These are phyloP conservation scores for Drosophila mercatorum DNA, from an alignment of 2,888 invertebrate species.

Conservation along the genomic window DNA sequence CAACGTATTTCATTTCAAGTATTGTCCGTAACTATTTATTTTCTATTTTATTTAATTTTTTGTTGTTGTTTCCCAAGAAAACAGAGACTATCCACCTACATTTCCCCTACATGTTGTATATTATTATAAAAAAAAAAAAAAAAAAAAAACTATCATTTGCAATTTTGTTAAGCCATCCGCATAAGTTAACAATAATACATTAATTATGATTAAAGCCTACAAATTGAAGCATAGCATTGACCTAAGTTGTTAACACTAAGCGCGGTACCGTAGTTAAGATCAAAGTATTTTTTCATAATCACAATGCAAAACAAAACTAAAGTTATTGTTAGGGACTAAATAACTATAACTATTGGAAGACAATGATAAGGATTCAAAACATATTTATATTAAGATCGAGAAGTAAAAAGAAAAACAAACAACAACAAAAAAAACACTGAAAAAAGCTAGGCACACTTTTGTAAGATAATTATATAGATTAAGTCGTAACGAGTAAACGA, in stretches of 20 bases:
- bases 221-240: slow-evolving; percentile 71
- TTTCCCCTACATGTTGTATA: slow-evolving; percentile 47
- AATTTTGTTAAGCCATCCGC: slow-evolving; percentile 71
- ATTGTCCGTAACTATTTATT: slow-evolving; percentile 56
- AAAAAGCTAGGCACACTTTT: slow-evolving; percentile 48
- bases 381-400: slow-evolving; percentile 57
- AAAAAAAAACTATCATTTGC: slow-evolving; percentile 48
- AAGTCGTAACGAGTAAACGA: slow-evolving; percentile 60
- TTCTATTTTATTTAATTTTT: slow-evolving; percentile 22
- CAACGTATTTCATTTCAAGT: slow-evolving; percentile 54
- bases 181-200: slow-evolving; percentile 29
- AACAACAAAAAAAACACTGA: slow-evolving; percentile 23
- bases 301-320: slow-evolving; percentile 20
- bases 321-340: slow-evolving; percentile 47
- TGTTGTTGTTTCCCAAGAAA: slow-evolving; percentile 21
- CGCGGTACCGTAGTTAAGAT: slow-evolving; percentile 45
- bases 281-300: slow-evolving; percentile 67
- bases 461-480: slow-evolving; percentile 64
- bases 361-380: slow-evolving; percentile 63
- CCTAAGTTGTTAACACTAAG: slow-evolving; percentile 61
- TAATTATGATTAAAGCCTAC: slow-evolving; percentile 37
- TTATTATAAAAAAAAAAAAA: slow-evolving; percentile 37
- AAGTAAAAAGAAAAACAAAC: slow-evolving; percentile 11
- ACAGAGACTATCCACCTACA: slow-evolving; percentile 9
- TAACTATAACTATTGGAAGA: slow-evolving; percentile 61